Base-by-base conservation (phyloP, 2,113 vertebrate genomes). In the Gasterosteus nipponicus region DNA sequence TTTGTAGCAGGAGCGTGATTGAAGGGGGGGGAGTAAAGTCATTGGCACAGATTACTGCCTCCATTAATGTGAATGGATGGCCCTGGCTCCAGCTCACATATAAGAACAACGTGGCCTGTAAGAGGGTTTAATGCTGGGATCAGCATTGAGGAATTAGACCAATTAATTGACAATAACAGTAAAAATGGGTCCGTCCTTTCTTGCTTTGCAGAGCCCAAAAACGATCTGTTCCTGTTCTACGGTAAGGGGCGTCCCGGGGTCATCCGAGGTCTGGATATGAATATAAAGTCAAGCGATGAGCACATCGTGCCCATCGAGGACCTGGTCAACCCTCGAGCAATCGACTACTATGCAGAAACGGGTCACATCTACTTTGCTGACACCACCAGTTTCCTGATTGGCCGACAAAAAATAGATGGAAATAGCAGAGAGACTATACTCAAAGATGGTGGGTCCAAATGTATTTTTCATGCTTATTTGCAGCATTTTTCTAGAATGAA, bases 341-440 rank as follows among this genome's bases (percentile, higher is more conserved):
- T 99, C 61, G 98, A 99, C 89, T 99, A 97, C 88, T 96, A 98
- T 0, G 96, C 97, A 0, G 97, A 98, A 91, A 91, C 92, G 56
- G 97, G 95, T 89, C 96, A 97, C 81, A 95, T 99, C 87, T 99
- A 99, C 88, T 99, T 99, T 89, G 98, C 98, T 44, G 98, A 99
- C 83, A 99, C 98, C 6, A 99, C 98, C 67, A 99, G 98, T 88
- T 99, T 99, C 86, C 92, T 99, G 73, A 99, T 99, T 81, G 98
- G 98, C 1, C 85, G 96, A 10, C 97, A 99, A 86, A 99, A 98
- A 91, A 96, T 96, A 78, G 97, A 99, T 81, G 98, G 98, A 66
- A 96, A 92, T 14, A 90, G 92, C 19, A 72, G 97, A 84, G 96
- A 99, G 92, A 99, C 97, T 0, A 98, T 99, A 78, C 94, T 99